Percentiles rank a stretch among this genome's conserved stretches.
These are phyloP conservation scores for Isaurus tuberculatus DNA, from an alignment of 92 coral and sea anemone genomes.

Conservation along the genomic window DNA sequence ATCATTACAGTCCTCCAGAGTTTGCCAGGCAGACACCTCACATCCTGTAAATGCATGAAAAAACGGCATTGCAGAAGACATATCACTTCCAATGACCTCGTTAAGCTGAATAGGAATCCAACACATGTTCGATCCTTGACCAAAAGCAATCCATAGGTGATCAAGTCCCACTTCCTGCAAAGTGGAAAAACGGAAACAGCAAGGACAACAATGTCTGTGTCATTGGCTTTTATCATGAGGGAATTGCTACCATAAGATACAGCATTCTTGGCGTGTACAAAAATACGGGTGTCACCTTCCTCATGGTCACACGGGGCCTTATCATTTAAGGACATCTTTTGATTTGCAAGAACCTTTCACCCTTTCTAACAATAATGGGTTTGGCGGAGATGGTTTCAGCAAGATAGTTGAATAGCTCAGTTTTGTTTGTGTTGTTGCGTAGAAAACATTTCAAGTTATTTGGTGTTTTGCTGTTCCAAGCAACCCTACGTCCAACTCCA, in stretches of 20 bases:
- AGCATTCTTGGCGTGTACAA: conserved; percentile 31
- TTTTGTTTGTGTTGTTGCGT: conserved; percentile 31
- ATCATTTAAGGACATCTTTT: neutral
- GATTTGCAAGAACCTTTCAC: neutral
- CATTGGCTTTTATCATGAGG: conserved; percentile 38
- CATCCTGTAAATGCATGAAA: conserved; percentile 34
- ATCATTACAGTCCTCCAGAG: conserved; percentile 46
- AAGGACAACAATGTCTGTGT: conserved; percentile 42
- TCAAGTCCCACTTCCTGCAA: conserved; percentile 10
- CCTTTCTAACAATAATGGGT: conserved; percentile 1
- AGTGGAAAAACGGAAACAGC: conserved; percentile 5
- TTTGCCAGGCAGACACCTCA: conserved; percentile 59
- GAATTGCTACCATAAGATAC: conserved; percentile 31
- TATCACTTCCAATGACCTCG: neutral
- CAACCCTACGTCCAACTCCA: conserved; percentile 59
- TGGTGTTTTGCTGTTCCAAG: conserved; percentile 49
- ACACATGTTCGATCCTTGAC: neutral
- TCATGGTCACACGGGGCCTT: conserved; percentile 30
- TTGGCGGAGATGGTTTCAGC: conserved; percentile 50
- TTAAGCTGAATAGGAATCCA: conserved; percentile 31
- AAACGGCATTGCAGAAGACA: conserved; percentile 9
- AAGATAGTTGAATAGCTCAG: conserved; percentile 59
- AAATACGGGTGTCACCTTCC: conserved; percentile 39
- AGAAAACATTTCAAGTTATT: conserved; percentile 58
- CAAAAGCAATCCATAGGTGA: conserved; percentile 10